Base-by-base conservation (phyloP, 2,888 invertebrate genomes). In the Caenorhabditis sulstoni region DNA sequence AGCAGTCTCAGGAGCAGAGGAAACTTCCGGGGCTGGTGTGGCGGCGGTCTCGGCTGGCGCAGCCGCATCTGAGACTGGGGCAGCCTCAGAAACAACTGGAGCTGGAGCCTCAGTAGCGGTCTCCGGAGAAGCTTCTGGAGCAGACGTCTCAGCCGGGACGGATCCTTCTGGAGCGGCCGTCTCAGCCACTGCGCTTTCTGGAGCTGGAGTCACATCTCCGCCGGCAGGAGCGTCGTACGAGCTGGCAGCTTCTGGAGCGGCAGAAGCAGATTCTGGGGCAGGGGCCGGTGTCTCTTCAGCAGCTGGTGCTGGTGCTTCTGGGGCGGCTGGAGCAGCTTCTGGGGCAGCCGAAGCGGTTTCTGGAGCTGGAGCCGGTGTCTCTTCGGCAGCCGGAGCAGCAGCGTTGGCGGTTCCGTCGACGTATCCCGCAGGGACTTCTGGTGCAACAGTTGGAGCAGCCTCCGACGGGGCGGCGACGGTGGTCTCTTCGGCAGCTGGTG, bases 321-420 rank as follows among this genome's bases (percentile, higher is more conserved):
- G 3, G 12, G 49, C 39, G 0, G 61, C 50, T 37, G 77, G 67
- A 7, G 66, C 81, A 20, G 76, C 52, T n/a, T 53, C 65, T 47
- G 78, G 77, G n/a, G n/a, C n/a, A 16, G 58, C 53, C 16, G 58
- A 50, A 14, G 44, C 58, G 4, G 39, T 39, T n/a, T 35, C 50
- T 58, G 62, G 44, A 22, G 62, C 61, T 12, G 66, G 41, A 8
- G 59, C 64, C 35, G 78, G 71, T 5, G 62, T 68, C 39, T 62
- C 67, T 37, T 35, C 59, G 3, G 62, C 67, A 4, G 52, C 41
- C 16, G 58, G 52, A 50, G 79, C 61, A 22, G 59, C 59, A 23
- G 57, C 62, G 47, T 59, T 59, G 7, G 66, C 75, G 1, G 75
- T 66, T 37, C 66, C 75, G 39, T 55, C 75, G 39, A 74, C 62